Evolutionary conservation across 1,140 invertebrate genomes (phyloP).

Genomic region (Anagrus nilaparvatae): DNA sequence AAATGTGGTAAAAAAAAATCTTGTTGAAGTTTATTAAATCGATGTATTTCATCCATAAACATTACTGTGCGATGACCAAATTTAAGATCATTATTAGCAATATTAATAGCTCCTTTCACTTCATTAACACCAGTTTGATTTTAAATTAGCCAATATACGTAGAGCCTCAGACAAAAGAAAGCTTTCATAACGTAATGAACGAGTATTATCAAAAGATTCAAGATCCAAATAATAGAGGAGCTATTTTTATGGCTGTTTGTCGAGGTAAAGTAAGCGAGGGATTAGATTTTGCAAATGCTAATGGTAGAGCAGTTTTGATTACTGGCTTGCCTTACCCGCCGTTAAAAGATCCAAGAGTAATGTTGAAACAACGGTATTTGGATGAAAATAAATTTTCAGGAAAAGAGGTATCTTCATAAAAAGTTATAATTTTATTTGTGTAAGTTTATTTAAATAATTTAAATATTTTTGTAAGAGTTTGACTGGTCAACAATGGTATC

Average conservation of each 20-base stretch:
- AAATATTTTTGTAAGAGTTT: conserved; percentile 42
- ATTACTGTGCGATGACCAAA: conserved; percentile 64
- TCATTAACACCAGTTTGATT: conserved; percentile 68
- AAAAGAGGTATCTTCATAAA: conserved; percentile 43
- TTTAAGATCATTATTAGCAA: conserved; percentile 63
- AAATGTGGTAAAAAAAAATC: conserved; percentile 72
- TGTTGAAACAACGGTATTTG: conserved; percentile 87
- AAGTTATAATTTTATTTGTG: conserved; percentile 4
- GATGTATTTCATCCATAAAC: conserved; percentile 84
- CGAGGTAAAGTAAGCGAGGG: conserved; percentile 96
- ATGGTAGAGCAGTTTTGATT: conserved; percentile 92
- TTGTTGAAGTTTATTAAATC: conserved; percentile 73
- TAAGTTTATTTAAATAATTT: conserved; percentile 5
- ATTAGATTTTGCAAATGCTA: conserved; percentile 91
- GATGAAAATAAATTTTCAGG: conserved; percentile 53
- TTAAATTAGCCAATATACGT: conserved; percentile 74
- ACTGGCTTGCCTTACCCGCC: conserved; percentile 94
- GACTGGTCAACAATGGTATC: conserved; percentile 83
- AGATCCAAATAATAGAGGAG: conserved; percentile 63
- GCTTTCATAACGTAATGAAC: conserved; percentile 68
- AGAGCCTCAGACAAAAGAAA: conserved; percentile 77
- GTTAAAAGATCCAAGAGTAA: conserved; percentile 78
- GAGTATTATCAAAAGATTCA: conserved; percentile 79
- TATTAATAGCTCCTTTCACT: conserved; percentile 61
- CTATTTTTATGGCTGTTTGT: conserved; percentile 92